Percentiles rank a stretch among this genome's conserved stretches.
phyloP scores from a whole-genome alignment of 1,140 invertebrate genomes.

The Chrysopa pallens region DNA sequence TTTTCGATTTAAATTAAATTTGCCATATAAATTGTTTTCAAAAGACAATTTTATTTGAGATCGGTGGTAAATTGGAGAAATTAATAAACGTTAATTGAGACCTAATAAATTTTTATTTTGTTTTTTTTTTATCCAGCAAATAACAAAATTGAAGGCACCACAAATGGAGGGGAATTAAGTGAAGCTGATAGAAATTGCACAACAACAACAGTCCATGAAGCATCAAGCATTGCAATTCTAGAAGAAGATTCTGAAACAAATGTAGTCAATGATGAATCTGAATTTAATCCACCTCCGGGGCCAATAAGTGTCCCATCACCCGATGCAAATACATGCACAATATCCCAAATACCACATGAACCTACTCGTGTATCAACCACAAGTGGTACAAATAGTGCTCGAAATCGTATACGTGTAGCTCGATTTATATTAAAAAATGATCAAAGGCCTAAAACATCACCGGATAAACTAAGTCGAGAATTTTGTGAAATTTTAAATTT shows the following conservation, averaged over 20 bases:
- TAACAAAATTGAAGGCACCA: too few relatives aligned
- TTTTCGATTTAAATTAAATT: too few relatives aligned
- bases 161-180: background rate
- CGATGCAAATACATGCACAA: conserved; percentile 1
- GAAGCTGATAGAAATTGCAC: background rate
- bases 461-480: background rate
- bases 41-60: too few relatives aligned
- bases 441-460: conserved; percentile 1
- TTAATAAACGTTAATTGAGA: too few relatives aligned
- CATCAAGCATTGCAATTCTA: conserved; percentile 1
- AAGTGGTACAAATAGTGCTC: background rate
- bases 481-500: background rate
- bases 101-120: too few relatives aligned
- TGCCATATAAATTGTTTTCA: too few relatives aligned
- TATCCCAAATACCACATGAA: conserved; percentile 1
- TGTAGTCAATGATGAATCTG: conserved; percentile 1
- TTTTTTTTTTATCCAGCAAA: too few relatives aligned
- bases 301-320: conserved; percentile 1
- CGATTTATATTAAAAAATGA: background rate
- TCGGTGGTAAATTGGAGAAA: too few relatives aligned
- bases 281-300: background rate
- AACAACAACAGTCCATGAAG: background rate
- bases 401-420: background rate
- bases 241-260: conserved; percentile 1
- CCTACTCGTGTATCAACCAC: background rate